Conservation (phyloP, 2,797 vertebrate species). For the Danio aesculapii region DNA sequence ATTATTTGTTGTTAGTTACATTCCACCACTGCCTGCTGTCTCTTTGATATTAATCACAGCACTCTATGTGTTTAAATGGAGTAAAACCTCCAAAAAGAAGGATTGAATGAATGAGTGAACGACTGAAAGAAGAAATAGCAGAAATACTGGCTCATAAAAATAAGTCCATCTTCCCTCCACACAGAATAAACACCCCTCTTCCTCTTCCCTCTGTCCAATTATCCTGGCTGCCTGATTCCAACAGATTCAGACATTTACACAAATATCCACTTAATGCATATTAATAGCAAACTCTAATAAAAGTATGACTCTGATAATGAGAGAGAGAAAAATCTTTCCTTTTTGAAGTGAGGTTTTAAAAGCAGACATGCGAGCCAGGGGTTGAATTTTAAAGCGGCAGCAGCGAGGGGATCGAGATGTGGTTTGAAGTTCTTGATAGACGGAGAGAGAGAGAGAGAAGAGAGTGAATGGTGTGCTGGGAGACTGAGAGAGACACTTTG, state of each 20-base stretch:
- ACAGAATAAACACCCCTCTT: neutral
- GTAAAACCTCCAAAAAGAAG: slow-evolving; percentile 17
- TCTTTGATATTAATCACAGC: neutral
- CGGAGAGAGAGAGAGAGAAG: too few species aligned
- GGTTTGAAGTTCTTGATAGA: slow-evolving; percentile 56
- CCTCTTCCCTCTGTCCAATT: slow-evolving; percentile 43
- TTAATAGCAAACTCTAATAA: slow-evolving; percentile 51
- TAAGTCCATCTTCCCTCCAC: slow-evolving; percentile 10
- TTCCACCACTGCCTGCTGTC: neutral
- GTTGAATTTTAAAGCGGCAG: slow-evolving; percentile 53
- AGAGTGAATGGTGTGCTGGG: neutral
- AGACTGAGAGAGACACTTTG: slow-evolving; percentile 30
- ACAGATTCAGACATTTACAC: slow-evolving; percentile 35
- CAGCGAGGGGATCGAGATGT: slow-evolving; percentile 42
- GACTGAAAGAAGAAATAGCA: slow-evolving; percentile 31
- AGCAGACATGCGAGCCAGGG: slow-evolving; percentile 45
- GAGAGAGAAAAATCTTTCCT: slow-evolving; percentile 36
- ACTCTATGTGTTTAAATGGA: neutral
- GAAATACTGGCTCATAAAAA: neutral
- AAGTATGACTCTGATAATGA: slow-evolving; percentile 50
- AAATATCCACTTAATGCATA: slow-evolving; percentile 44
- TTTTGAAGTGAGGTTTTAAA: slow-evolving; percentile 62
- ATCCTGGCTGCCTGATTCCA: slow-evolving; percentile 7
- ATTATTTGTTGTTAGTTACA: too few species aligned
- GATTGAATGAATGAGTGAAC: neutral